Conservation (phyloP, 1,140 invertebrate species). For the Drosophila subpulchrella region DNA sequence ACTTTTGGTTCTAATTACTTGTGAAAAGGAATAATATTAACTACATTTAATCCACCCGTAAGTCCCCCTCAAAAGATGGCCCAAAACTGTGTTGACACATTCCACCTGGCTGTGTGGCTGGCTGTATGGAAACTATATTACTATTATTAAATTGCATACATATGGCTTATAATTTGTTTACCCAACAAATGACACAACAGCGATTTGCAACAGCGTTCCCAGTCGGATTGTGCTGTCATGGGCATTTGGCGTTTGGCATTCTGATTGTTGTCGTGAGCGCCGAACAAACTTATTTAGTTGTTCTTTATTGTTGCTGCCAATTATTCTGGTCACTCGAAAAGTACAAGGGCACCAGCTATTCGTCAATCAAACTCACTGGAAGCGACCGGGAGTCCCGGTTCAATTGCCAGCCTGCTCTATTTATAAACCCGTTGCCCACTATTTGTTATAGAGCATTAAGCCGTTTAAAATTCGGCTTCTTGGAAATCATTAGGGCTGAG, state of each 20-base stretch:
- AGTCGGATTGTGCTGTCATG: conserved; percentile 20
- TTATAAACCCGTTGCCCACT: neutral
- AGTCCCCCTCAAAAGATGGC: neutral
- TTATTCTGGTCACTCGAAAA: neutral
- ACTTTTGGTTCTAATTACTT: too few species aligned
- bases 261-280: conserved; percentile 11
- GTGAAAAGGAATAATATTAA: too few species aligned
- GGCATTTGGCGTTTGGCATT: conserved; percentile 3
- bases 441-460: too few species aligned
- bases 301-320: conserved; percentile 20
- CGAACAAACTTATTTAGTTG: neutral
- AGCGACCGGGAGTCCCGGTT: neutral
- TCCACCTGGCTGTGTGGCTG: neutral
- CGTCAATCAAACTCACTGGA: neutral
- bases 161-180: conserved; percentile 45
- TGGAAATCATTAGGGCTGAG: too few species aligned
- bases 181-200: conserved; percentile 27
- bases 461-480: too few species aligned
- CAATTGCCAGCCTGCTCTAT: neutral
- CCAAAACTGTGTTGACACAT: neutral
- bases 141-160: conserved; percentile 26
- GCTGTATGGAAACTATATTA: neutral
- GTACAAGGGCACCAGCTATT: conserved; percentile 5
- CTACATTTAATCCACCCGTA: neutral
- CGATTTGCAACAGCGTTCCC: conserved; percentile 7